phyloP scores from a whole-genome alignment of 2,113 vertebrate species.

The Protobothrops mucrosquamatus region DNA sequence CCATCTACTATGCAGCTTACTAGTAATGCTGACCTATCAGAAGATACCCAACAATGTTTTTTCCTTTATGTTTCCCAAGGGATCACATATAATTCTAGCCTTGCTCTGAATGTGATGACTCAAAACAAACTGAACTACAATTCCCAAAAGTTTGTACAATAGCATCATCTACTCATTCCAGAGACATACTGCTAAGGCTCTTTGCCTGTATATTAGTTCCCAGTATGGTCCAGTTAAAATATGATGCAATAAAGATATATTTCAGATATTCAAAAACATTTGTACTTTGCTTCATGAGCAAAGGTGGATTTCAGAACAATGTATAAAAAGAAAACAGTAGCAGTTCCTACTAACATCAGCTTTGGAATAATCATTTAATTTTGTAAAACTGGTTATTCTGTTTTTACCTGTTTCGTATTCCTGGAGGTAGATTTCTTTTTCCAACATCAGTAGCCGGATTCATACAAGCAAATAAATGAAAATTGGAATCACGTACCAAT shows the following conservation, averaged over 20 bases:
- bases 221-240: neutral
- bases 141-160: neutral
- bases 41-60: neutral
- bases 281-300: neutral
- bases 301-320: neutral
- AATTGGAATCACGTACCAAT: constrained; percentile 87
- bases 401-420: constrained; percentile 91
- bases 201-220: neutral
- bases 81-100: constrained; percentile 6
- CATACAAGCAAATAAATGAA: constrained; percentile 96
- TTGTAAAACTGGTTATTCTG: neutral
- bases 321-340: neutral
- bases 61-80: neutral
- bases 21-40: constrained; percentile 5
- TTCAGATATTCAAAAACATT: neutral
- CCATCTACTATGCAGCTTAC: neutral
- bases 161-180: neutral
- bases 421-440: constrained; percentile 93
- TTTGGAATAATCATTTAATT: neutral
- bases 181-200: neutral
- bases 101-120: neutral
- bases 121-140: neutral
- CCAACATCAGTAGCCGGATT: constrained; percentile 98
- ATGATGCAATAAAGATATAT: neutral
- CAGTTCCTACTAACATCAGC: neutral